phyloP scores from a whole-genome alignment of 2,113 vertebrate genomes.

The Meleagris gallopavo region DNA sequence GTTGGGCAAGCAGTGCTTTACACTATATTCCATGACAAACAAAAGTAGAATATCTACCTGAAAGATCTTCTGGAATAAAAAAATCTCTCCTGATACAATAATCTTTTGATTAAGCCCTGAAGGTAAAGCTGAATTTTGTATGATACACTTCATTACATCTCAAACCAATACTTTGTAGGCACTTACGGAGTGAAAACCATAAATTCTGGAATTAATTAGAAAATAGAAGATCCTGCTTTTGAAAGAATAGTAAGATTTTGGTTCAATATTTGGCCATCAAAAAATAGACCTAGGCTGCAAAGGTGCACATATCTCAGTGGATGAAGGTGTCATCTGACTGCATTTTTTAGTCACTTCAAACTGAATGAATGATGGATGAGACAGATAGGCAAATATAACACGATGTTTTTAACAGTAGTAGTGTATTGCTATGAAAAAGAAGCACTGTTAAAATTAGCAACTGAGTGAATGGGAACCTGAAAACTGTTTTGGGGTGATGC shows the following conservation, averaged over 20 bases:
- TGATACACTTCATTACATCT: not conserved
- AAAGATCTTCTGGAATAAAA: not conserved
- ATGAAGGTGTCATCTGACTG: not conserved
- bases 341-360: not conserved
- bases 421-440: not conserved
- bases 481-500: not conserved
- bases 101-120: not conserved
- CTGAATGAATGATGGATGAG: not conserved
- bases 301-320: not conserved
- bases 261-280: not conserved
- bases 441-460: not conserved
- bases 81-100: not conserved
- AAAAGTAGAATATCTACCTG: not conserved
- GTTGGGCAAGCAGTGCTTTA: not conserved
- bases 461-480: not conserved
- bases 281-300: not conserved
- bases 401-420: not conserved
- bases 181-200: accelerated
- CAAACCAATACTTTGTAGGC: not conserved
- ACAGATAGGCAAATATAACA: not conserved
- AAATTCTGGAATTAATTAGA: not conserved
- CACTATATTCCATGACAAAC: not conserved
- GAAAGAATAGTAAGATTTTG: not conserved
- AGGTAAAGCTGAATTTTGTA: not conserved
- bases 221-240: not conserved